Base-by-base conservation (phyloP, 2,113 vertebrate species). In the Sylvilagus bachmani region DNA sequence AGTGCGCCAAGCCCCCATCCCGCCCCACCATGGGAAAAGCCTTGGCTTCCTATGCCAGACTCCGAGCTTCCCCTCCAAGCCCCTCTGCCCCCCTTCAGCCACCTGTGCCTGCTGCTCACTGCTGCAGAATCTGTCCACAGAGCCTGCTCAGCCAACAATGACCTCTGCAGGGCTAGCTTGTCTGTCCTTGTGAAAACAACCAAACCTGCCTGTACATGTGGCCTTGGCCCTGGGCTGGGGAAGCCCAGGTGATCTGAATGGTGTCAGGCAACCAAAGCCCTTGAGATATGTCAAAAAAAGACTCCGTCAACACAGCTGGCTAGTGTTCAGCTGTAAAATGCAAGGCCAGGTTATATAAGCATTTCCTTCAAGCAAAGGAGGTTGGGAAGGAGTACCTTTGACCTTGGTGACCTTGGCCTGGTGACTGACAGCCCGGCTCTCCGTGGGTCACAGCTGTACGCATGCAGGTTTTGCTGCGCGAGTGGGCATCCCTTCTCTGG, bases 91-190 rank as follows among this genome's bases (percentile, higher is more conserved):
- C 33, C 36, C 16, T 0, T 24, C 1, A 22, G 33, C 38, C 3
- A 0, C 16, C 0, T 1, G 55, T 58, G 6, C 0, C 6, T 58
- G 51, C 19, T 2, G 1, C 0, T 61, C 53, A 11, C 25, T 10
- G 19, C 31, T 62, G 49, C 22, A 0, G 6, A 7, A 0, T 22
- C 71, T 14, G 0, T 31, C 38, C 12, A 1, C 16, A 5, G 27
- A 58, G 1, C 19, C 53, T 22, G 5, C 74, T 70, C 21, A 3
- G 80, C 29, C 49, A 25, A 12, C 0, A 12, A 9, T 14, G 29
- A 11, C 66, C 12, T 29, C 64, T 55, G 4, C 25, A 29, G 83
- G 49, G 6, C 49, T 33, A 11, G 11, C 49, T 1, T 11, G 64
- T 11, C 78, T 49, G 53, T 89, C 25, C 38, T 58, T 8, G 10